Percentiles rank a stretch among this genome's conserved stretches.
Evolutionary conservation across 2,113 vertebrate genomes (phyloP).

Genomic region (Solenodon paradoxus): DNA sequence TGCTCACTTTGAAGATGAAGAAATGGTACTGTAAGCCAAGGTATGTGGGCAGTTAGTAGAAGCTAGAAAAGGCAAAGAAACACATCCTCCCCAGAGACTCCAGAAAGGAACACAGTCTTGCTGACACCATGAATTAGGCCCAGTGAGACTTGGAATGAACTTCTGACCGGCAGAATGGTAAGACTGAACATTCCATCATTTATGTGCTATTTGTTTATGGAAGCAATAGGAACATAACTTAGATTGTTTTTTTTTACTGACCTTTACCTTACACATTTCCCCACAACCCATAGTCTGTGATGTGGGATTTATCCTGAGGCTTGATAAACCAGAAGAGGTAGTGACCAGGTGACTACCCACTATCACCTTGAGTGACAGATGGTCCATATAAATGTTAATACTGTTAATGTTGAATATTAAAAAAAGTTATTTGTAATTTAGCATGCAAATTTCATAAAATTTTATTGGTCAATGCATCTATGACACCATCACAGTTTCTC

Average conservation of each 20-base stretch:
- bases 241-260: neutral
- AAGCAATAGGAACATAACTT: neutral
- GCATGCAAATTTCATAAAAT: neutral
- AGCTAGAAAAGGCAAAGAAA: neutral
- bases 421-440: neutral
- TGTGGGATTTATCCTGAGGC: neutral
- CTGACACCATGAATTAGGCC: neutral
- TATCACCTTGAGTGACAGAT: neutral
- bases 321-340: neutral
- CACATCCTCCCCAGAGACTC: neutral
- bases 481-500: neutral
- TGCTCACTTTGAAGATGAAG: neutral
- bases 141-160: fast-evolving
- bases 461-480: neutral
- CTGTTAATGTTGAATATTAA: neutral
- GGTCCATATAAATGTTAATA: neutral
- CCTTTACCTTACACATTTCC: neutral
- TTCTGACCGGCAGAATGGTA: neutral
- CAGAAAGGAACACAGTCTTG: neutral
- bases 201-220: neutral
- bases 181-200: neutral
- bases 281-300: neutral
- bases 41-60: neutral
- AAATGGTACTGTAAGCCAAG: neutral
- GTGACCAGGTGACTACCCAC: neutral